Percentiles rank a stretch among this genome's conserved stretches.
phyloP scores from a whole-genome alignment of 2,797 vertebrate genomes.

The Lithobates pipiens region DNA sequence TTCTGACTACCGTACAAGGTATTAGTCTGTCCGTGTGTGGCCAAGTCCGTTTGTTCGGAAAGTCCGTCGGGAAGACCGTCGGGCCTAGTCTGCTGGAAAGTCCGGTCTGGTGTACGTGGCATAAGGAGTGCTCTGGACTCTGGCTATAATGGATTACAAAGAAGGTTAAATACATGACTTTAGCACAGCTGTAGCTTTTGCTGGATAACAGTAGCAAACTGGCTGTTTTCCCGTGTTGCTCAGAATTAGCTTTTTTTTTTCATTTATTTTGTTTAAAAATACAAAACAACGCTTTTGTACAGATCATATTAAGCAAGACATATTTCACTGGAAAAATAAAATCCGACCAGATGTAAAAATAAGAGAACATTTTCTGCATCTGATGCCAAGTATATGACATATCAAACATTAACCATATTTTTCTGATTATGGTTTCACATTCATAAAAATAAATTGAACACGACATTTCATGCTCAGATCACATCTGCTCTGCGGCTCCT shows the following conservation, averaged over 20 bases:
- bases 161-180: neutral
- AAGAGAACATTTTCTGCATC: conserved; percentile 12
- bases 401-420: conserved; percentile 31
- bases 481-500: conserved; percentile 25
- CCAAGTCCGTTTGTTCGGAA: no score
- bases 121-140: neutral
- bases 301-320: neutral
- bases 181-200: neutral
- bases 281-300: neutral
- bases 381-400: conserved; percentile 14
- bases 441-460: conserved; percentile 28
- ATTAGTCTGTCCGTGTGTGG: no score
- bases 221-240: no score
- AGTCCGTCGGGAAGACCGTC: no score
- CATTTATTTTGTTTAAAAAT: neutral
- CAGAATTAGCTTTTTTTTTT: no score
- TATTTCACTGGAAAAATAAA: neutral
- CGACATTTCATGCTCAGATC: conserved; percentile 16
- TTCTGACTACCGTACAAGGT: no score
- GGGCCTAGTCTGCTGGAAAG: no score
- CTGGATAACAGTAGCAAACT: no score
- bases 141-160: neutral
- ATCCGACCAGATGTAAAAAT: conserved; percentile 17
- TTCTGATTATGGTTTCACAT: conserved; percentile 29
- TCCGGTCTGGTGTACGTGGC: no score